A percentile compares a stretch with the other conserved stretches of the same genome.
phyloP scores from a whole-genome alignment of 2,888 invertebrate genomes.

The Epicampocera succincta region DNA sequence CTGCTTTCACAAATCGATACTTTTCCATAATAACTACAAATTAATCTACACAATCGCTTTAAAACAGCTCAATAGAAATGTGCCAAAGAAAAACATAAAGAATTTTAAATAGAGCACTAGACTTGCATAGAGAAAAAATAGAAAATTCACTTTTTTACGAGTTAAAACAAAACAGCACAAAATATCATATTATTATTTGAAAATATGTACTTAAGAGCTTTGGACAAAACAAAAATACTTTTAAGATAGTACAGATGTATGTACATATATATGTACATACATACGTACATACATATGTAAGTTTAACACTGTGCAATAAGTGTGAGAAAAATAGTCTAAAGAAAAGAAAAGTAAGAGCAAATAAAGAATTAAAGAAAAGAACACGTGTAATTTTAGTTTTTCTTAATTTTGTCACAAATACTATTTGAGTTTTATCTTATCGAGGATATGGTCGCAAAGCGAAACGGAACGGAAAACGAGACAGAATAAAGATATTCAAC shows the following conservation, averaged over 20 bases:
- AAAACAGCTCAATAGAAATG: conserved; percentile 53
- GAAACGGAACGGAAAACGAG: too few relatives aligned
- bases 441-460: too few relatives aligned
- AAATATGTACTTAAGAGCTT: conserved; percentile 49
- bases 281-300: conserved; percentile 58
- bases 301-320: conserved; percentile 47
- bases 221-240: conserved; percentile 39
- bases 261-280: too few relatives aligned
- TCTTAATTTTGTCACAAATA: too few relatives aligned
- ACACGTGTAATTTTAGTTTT: not conserved
- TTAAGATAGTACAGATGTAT: not conserved
- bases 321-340: conserved; percentile 44
- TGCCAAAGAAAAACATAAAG: conserved; percentile 50
- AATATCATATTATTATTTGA: conserved; percentile 31
- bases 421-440: too few relatives aligned
- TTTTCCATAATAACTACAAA: too few relatives aligned
- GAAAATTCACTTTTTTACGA: not conserved
- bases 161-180: not conserved
- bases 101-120: conserved; percentile 4
- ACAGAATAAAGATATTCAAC: too few relatives aligned
- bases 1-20: too few relatives aligned
- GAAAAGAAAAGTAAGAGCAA: conserved; percentile 38
- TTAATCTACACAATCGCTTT: conserved; percentile 12
- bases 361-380: conserved; percentile 48
- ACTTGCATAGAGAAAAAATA: conserved; percentile 20